These are phyloP conservation scores for Yponomeuta malinellus DNA, from an alignment of 2,888 invertebrate species.

Conservation along the genomic window DNA sequence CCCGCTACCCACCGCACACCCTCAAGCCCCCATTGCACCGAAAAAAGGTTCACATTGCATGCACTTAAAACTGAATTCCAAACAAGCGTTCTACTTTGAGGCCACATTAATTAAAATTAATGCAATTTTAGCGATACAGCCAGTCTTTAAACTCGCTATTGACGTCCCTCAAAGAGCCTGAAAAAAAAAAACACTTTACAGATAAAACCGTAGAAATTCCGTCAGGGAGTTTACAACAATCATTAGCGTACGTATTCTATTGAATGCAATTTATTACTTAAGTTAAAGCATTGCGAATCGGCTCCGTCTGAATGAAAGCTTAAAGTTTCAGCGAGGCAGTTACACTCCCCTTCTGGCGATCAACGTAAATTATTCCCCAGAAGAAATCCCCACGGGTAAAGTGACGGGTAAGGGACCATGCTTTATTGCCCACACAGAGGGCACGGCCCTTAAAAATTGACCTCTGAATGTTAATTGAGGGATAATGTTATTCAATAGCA, in stretches of 20 bases:
- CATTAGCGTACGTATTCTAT: constrained; percentile 40
- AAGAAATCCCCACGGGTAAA: constrained; percentile 73
- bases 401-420: constrained; percentile 73
- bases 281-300: constrained; percentile 67
- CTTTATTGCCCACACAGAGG: constrained; percentile 64
- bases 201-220: constrained; percentile 3
- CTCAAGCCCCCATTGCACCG: constrained; percentile 27
- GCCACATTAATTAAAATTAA: constrained; percentile 9
- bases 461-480: constrained; percentile 66
- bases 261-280: constrained; percentile 65
- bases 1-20: constrained; percentile 23
- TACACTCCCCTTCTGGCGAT: constrained; percentile 71
- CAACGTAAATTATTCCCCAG: constrained; percentile 74
- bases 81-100: constrained; percentile 18
- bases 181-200: neutral
- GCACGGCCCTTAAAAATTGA: constrained; percentile 64
- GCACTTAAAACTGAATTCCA: constrained; percentile 28
- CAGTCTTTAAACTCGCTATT: neutral
- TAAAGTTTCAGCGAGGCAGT: constrained; percentile 74
- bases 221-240: constrained; percentile 15
- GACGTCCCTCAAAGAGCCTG: neutral
- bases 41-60: constrained; percentile 32
- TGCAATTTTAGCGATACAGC: neutral
- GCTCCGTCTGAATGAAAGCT: constrained; percentile 69
- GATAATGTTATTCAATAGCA: constrained; percentile 67